Evolutionary conservation across 2,888 invertebrate genomes (phyloP), one percentile per base, ranked within the genome.

Genomic region (Athrips mouffetella): DNA sequence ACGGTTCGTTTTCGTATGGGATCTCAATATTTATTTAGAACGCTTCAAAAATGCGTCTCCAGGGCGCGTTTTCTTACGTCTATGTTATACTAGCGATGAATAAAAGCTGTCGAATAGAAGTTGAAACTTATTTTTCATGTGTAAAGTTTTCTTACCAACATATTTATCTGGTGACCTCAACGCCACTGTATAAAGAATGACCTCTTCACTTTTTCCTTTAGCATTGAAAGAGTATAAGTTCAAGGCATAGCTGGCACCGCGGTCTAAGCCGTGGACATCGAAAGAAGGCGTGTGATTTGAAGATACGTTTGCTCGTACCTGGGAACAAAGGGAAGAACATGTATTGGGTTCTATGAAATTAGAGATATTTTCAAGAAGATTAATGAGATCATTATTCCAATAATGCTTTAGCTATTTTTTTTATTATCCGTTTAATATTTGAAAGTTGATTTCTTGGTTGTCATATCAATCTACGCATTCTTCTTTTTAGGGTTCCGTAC

Each of bases 181-280:
- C 18, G 94, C 94, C 42, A 94, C 92, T 21, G 95, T 94, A 69
- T 95, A 94, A 49, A 96, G 90, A 41, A 93, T 90, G 52, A 92
- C 91, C 35, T 94, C 92, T 57, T 96, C 95, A 57, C 95, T 94
- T 55, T 93, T 89, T 20, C 97, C 97, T 76, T 96, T 96, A 45
- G 94, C 93, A 79, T 97, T 97, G 59, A 93, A 91, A n/a, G 96
- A 95, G 77, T 93, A 96, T 52, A 97, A 81, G 58, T 93, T 92
- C 59, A 96, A 91, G 55, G 92, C 90, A 83, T 93, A 95, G 70
- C 92, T 94, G 58, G 90, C 89, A 44, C 92, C 92, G 30, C 92
- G 90, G 73, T 94, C 93, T 57, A 92, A 82, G 39, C 91, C 91
- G 50, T 88, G 90, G n/a, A 91, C 91, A 54, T 91, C 91, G 78